These are phyloP conservation scores for Esox masquinongy DNA, from an alignment of 2,797 vertebrate species.

Conservation along the genomic window DNA sequence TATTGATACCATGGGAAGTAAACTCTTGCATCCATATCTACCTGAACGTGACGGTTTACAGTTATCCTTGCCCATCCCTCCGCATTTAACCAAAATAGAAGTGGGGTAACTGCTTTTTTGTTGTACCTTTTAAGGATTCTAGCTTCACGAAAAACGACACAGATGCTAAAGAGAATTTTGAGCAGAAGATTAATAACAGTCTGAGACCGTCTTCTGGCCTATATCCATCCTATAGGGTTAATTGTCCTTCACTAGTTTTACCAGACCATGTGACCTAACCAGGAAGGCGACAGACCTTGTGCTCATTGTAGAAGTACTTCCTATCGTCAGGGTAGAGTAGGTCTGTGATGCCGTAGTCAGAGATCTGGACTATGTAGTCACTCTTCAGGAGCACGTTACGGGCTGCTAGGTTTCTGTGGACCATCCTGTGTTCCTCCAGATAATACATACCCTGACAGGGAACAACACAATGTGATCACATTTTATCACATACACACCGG, in stretches of 20 bases:
- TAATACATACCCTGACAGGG: conserved; percentile 90
- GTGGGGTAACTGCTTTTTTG: too few species aligned
- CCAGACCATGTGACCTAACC: neutral
- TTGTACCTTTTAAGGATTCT: too few species aligned
- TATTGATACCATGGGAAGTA: too few species aligned
- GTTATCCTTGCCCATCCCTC: too few species aligned
- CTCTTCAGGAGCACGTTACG: conserved; percentile 92
- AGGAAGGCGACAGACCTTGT: conserved; percentile 76
- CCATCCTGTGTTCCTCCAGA: conserved; percentile 92
- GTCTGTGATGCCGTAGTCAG: conserved; percentile 92
- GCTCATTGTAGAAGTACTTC: conserved; percentile 88
- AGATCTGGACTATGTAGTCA: conserved; percentile 88
- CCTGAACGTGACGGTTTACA: too few species aligned
- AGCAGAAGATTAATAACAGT: neutral
- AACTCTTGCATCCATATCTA: too few species aligned
- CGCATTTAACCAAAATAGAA: too few species aligned
- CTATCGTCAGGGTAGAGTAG: conserved; percentile 92
- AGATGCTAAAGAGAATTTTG: neutral
- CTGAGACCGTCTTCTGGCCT: neutral
- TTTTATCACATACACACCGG: neutral
- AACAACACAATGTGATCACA: neutral
- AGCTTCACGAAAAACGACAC: neutral
- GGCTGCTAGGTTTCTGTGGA: conserved; percentile 92
- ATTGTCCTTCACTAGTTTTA: neutral
- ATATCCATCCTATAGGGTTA: too few species aligned